A percentile compares a stretch with the other conserved stretches of the same genome.
Conservation (phyloP, 2,888 invertebrate species). For the Hermodice carunculata region DNA sequence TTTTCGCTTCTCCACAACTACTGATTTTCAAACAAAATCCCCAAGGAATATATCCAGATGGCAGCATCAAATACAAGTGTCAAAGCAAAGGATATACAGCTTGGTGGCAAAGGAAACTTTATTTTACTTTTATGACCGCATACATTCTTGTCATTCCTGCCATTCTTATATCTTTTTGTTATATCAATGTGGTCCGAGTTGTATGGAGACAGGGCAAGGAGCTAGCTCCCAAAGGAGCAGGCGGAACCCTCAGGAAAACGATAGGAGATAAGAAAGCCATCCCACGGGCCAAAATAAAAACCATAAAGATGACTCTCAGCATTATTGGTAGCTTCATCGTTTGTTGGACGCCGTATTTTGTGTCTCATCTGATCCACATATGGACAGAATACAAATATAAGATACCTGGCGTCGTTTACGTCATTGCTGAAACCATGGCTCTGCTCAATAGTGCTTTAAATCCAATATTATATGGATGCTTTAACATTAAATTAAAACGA, state of each 20-base stretch:
- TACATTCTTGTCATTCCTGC: constrained; percentile 70
- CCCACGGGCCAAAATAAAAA: constrained; percentile 70
- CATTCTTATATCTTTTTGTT: constrained; percentile 69
- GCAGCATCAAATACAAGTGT: constrained; percentile 61
- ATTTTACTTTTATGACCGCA: constrained; percentile 69
- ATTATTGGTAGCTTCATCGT: constrained; percentile 70
- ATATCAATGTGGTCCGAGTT: constrained; percentile 68
- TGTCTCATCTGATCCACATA: constrained; percentile 69
- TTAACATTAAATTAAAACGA: constrained; percentile 63
- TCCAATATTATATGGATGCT: constrained; percentile 70
- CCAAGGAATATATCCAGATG: constrained; percentile 57
- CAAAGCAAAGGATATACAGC: constrained; percentile 69
- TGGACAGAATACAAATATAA: constrained; percentile 67
- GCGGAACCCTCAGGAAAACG: constrained; percentile 39
- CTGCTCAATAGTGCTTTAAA: constrained; percentile 69
- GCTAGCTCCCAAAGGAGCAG: constrained; percentile 9
- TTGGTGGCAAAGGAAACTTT: constrained; percentile 70
- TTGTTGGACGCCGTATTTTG: constrained; percentile 72
- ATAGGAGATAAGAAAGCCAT: constrained; percentile 62
- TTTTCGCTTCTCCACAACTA: constrained; percentile 68
- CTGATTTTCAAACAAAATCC: constrained; percentile 54
- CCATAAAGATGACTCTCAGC: constrained; percentile 70
- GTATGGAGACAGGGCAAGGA: constrained; percentile 65
- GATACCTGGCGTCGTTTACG: constrained; percentile 64
- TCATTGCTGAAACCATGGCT: constrained; percentile 66